Evolutionary conservation across 2,888 invertebrate species (phyloP).

Genomic region (Chouioia cunea): DNA sequence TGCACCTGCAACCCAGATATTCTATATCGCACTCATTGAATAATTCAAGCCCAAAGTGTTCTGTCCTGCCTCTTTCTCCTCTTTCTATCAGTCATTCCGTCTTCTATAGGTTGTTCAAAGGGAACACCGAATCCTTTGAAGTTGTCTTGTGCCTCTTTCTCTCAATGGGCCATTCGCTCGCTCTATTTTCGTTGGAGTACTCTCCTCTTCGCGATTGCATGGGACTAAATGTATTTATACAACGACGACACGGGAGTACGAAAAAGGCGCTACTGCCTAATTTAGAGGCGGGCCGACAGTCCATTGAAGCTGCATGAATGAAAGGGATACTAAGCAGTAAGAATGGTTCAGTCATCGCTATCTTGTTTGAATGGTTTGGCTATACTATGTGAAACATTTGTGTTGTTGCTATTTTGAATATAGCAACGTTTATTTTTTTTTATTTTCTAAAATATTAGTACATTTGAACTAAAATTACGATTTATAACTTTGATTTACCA

Average conservation of each 20-base stretch:
- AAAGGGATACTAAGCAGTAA: not conserved
- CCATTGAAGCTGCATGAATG: slow-evolving; percentile 26
- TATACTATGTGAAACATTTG: too few relatives aligned
- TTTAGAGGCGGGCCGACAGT: slow-evolving; percentile 24
- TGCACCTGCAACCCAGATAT: too few relatives aligned
- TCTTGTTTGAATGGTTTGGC: too few relatives aligned
- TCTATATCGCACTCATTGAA: too few relatives aligned
- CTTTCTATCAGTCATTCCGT: not conserved
- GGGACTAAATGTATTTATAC: slow-evolving; percentile 12
- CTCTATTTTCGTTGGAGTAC: slow-evolving; percentile 20
- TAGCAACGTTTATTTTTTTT: too few relatives aligned
- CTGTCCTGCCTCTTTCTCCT: not conserved
- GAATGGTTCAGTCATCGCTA: not conserved
- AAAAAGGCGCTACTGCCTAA: slow-evolving; percentile 9
- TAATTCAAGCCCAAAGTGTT: too few relatives aligned
- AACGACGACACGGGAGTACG: not conserved
- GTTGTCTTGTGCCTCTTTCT: slow-evolving; percentile 4
- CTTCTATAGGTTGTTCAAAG: slow-evolving; percentile 1
- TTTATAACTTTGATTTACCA: too few relatives aligned
- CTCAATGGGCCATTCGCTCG: slow-evolving; percentile 5
- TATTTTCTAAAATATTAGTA: too few relatives aligned
- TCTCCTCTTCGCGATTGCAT: slow-evolving; percentile 5
- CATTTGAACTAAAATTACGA: too few relatives aligned
- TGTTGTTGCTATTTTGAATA: too few relatives aligned
- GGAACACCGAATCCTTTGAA: slow-evolving; percentile 8